phyloP scores from a whole-genome alignment of 2,797 vertebrate species.

The Syndactyla subalaris region DNA sequence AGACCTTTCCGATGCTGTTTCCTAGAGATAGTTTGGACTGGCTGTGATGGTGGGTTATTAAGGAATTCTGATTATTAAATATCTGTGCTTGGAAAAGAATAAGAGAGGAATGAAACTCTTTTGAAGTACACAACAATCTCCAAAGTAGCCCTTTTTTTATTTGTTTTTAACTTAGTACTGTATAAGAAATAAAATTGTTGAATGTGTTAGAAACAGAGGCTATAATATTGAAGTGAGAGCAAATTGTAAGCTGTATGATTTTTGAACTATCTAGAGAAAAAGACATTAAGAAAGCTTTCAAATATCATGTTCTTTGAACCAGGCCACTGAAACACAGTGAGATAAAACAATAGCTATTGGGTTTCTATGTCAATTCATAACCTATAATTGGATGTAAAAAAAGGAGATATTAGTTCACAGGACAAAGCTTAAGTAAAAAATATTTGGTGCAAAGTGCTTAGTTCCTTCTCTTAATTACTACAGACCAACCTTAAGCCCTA shows the following conservation, averaged over 20 bases:
- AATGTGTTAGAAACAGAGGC: neutral
- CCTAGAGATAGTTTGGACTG: conserved; percentile 70
- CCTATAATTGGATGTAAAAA: neutral
- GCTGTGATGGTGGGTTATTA: neutral
- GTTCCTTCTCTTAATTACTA: neutral
- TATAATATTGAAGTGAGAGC: neutral
- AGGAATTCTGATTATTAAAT: conserved; percentile 3
- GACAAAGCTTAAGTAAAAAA: neutral
- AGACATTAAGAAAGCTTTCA: conserved; percentile 6
- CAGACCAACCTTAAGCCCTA: neutral
- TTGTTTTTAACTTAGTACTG: neutral
- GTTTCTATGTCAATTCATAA: neutral
- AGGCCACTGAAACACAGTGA: neutral
- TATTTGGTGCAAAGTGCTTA: neutral
- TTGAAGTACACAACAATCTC: neutral
- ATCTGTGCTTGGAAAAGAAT: conserved; percentile 14
- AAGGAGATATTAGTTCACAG: neutral
- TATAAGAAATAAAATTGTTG: neutral
- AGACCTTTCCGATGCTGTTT: conserved; percentile 75
- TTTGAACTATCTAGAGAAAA: neutral
- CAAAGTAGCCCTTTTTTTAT: neutral
- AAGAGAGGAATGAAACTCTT: neutral
- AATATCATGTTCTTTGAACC: neutral
- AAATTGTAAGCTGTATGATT: neutral
- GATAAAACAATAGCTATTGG: neutral